These are phyloP conservation scores for Myotis myotis DNA, from an alignment of 2,797 vertebrate genomes.

Conservation along the genomic window DNA sequence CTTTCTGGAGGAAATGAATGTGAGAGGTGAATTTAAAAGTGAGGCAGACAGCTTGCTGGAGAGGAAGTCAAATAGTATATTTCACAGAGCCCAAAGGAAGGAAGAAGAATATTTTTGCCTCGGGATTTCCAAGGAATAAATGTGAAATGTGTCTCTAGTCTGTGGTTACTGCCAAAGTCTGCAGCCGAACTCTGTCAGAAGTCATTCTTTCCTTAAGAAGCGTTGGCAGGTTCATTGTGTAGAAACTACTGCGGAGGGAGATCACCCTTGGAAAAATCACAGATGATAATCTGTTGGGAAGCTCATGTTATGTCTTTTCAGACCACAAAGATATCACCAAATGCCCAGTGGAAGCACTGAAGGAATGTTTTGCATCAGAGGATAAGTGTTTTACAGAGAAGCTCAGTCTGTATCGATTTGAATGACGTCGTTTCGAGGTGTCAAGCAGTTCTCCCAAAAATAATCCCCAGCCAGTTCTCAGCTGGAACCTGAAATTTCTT, in stretches of 20 bases:
- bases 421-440: not conserved
- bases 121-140: slow-evolving; percentile 59
- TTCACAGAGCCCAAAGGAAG: slow-evolving; percentile 59
- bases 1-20: slow-evolving; percentile 60
- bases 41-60: slow-evolving; percentile 62
- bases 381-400: not conserved
- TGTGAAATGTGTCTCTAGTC: slow-evolving; percentile 51
- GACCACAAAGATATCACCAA: not conserved
- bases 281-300: not conserved
- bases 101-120: slow-evolving; percentile 66
- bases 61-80: slow-evolving; percentile 67
- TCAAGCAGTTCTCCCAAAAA: not conserved
- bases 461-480: not conserved
- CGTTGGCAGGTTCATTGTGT: slow-evolving; percentile 26
- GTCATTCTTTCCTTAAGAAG: not conserved
- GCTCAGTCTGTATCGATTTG: not conserved
- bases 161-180: slow-evolving; percentile 3
- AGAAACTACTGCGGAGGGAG: not conserved
- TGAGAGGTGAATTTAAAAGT: slow-evolving; percentile 65
- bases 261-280: slow-evolving; percentile 24
- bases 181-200: not conserved
- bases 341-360: not conserved
- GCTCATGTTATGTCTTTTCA: not conserved
- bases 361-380: not conserved
- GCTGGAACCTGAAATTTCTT: not conserved